A percentile compares a stretch with the other conserved stretches of the same genome.
Evolutionary conservation across 2,888 invertebrate genomes (phyloP).

Genomic region (Drosophila ustulata): DNA sequence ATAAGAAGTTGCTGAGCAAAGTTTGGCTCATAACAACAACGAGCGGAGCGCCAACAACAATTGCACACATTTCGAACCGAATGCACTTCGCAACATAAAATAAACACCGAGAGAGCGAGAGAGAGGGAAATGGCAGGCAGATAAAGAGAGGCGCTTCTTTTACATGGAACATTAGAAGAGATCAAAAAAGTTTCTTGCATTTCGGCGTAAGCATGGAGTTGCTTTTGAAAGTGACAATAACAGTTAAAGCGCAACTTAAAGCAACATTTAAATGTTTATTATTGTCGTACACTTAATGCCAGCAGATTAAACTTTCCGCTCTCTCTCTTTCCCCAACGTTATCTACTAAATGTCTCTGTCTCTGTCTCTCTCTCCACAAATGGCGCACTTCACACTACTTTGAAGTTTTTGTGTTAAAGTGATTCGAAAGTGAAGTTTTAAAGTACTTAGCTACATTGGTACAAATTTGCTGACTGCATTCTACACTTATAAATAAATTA

Average conservation of each 20-base stretch:
- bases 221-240: slow-evolving; percentile 20
- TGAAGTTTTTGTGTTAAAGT: too few species aligned
- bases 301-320: not conserved
- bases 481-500: too few species aligned
- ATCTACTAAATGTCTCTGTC: not conserved
- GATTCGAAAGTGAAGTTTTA: too few species aligned
- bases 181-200: slow-evolving; percentile 44
- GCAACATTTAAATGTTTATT: slow-evolving; percentile 22
- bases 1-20: slow-evolving; percentile 60
- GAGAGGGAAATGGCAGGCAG: not conserved
- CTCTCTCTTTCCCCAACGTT: not conserved
- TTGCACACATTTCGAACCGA: slow-evolving; percentile 43
- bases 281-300: not conserved
- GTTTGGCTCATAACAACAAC: slow-evolving; percentile 32
- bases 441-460: too few species aligned
- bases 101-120: slow-evolving; percentile 6
- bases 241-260: slow-evolving; percentile 19
- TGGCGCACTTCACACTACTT: too few species aligned
- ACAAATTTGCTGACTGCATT: too few species aligned
- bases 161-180: slow-evolving; percentile 33
- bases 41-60: slow-evolving; percentile 20
- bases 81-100: slow-evolving; percentile 45
- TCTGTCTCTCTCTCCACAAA: not conserved
- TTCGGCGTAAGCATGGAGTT: slow-evolving; percentile 29
- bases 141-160: not conserved